These are phyloP conservation scores for Agrochola macilenta DNA, from an alignment of 2,888 invertebrate species.

Conservation along the genomic window DNA sequence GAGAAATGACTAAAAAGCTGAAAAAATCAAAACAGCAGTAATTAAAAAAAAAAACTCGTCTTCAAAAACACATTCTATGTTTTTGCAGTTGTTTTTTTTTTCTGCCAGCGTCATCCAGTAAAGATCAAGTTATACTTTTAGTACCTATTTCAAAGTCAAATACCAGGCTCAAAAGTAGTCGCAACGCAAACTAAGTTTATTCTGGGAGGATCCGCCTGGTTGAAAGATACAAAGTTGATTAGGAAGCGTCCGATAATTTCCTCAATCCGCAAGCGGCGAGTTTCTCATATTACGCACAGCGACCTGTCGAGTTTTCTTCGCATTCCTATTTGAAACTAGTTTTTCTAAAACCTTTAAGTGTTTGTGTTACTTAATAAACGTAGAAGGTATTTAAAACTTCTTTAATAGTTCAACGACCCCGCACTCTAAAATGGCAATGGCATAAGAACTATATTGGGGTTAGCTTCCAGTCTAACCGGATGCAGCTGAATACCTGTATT, in stretches of 20 bases:
- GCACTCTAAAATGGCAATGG: neutral
- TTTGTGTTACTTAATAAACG: conserved; percentile 6
- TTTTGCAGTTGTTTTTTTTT: too few species aligned
- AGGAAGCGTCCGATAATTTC: conserved; percentile 45
- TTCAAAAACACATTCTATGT: too few species aligned
- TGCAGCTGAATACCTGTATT: neutral
- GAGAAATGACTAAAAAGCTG: too few species aligned
- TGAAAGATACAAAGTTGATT: conserved; percentile 38
- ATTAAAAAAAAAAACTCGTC: too few species aligned
- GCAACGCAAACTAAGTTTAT: neutral
- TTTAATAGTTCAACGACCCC: conserved; percentile 17
- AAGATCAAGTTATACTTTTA: neutral
- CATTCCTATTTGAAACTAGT: conserved; percentile 37
- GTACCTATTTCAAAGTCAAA: neutral
- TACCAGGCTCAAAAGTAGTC: neutral
- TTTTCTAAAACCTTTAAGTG: conserved; percentile 15
- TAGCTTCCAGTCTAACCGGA: neutral
- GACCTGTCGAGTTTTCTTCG: conserved; percentile 28
- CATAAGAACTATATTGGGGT: neutral
- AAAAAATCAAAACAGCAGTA: too few species aligned
- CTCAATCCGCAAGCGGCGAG: conserved; percentile 30
- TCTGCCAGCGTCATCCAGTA: neutral
- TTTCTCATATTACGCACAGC: conserved; percentile 34
- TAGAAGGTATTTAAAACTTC: conserved; percentile 11
- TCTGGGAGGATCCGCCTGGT: conserved; percentile 7